A percentile compares a stretch with the other conserved stretches of the same genome.
Evolutionary conservation across 2,113 vertebrate species (phyloP).

Genomic region (Hippopotamus amphibius): DNA sequence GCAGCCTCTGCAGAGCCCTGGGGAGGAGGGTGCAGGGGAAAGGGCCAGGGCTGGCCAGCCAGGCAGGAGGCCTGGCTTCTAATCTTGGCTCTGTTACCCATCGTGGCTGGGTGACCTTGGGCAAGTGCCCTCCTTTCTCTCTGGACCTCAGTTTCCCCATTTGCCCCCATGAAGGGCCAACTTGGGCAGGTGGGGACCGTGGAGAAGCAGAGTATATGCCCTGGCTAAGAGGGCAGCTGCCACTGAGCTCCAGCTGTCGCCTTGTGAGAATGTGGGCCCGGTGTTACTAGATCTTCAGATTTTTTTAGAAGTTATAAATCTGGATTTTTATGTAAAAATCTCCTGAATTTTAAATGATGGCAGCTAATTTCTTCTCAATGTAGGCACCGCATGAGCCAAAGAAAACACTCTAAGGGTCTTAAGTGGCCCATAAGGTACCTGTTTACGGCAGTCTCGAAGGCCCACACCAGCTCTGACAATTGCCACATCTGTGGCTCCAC

Average conservation of each 20-base stretch:
- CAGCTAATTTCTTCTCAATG: slow-evolving; percentile 69
- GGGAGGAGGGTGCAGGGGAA: background rate
- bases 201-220: background rate
- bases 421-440: slow-evolving; percentile 63
- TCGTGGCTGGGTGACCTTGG: background rate
- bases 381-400: slow-evolving; percentile 66
- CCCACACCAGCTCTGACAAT: slow-evolving; percentile 30
- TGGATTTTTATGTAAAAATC: slow-evolving; percentile 71
- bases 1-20: background rate
- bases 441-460: slow-evolving; percentile 59
- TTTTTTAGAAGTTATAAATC: slow-evolving; percentile 66
- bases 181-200: background rate
- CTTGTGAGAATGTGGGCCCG: background rate
- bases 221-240: background rate
- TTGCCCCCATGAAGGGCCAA: background rate
- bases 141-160: slow-evolving; percentile 10
- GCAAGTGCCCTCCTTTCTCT: slow-evolving; percentile 6
- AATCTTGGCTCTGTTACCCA: background rate
- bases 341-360: slow-evolving; percentile 70
- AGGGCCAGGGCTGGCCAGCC: too few relatives aligned
- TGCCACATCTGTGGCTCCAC: background rate
- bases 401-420: slow-evolving; percentile 65
- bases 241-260: slow-evolving; percentile 3
- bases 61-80: background rate
- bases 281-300: slow-evolving; percentile 32